These are phyloP conservation scores for Cliona cf. orientalis DNA, from an alignment of 37 sponge, comb jelly and placozoan species.

Conservation along the genomic window DNA sequence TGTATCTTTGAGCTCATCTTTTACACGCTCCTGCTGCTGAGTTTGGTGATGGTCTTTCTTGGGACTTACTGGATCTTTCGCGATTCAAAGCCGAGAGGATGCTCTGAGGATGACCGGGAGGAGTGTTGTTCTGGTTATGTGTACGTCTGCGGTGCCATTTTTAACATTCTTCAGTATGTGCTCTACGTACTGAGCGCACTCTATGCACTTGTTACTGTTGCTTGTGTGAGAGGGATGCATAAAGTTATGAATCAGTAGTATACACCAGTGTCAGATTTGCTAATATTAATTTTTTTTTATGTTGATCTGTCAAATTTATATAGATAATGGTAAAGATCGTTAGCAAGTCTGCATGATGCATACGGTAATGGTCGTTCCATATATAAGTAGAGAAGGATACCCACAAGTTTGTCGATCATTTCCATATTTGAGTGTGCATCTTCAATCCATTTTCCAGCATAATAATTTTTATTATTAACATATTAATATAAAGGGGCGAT, in stretches of 20 bases:
- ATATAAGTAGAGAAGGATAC: too few species aligned
- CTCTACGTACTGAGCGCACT: slow-evolving; percentile 13
- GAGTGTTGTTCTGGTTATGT: slow-evolving; percentile 25
- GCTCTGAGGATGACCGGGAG: not conserved
- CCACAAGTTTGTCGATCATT: not conserved
- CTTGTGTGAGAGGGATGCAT: slow-evolving; percentile 20
- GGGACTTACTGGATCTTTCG: slow-evolving; percentile 22
- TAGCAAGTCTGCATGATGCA: too few species aligned
- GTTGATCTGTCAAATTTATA: not conserved
- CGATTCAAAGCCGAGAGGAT: not conserved
- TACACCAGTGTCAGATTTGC: not conserved
- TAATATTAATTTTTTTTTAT: not conserved
- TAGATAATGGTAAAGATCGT: too few species aligned
- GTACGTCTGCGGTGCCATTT: slow-evolving; percentile 3
- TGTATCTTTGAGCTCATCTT: slow-evolving; percentile 33
- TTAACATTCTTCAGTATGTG: slow-evolving; percentile 29
- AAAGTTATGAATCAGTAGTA: not conserved
- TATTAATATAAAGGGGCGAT: too few species aligned
- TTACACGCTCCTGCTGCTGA: not conserved
- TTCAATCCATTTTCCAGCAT: not conserved
- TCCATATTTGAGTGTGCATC: not conserved
- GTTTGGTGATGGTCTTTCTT: slow-evolving; percentile 4
- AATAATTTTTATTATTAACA: slow-evolving; percentile 6
- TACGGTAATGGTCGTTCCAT: too few species aligned
- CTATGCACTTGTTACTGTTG: slow-evolving; percentile 1